Conservation (phyloP, 2,888 invertebrate genomes). For the Drosophila koepferae region DNA sequence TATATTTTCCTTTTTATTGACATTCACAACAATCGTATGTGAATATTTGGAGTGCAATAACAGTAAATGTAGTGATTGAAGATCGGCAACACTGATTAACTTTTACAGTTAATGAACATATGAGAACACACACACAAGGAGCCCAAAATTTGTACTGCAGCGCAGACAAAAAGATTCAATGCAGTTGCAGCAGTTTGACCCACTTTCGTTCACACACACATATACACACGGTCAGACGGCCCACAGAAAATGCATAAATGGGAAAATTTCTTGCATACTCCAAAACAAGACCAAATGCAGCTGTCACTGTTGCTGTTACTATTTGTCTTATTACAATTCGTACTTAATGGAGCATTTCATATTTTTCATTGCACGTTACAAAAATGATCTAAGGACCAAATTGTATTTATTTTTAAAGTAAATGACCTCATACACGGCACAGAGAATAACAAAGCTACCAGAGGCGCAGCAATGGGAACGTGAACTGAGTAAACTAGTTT, state of each 20-base stretch:
- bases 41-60: constrained; percentile 1
- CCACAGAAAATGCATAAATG: constrained; percentile 47
- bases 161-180: constrained; percentile 52
- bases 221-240: constrained; percentile 4
- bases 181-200: constrained; percentile 72
- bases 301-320: constrained; percentile 45
- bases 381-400: constrained; percentile 36
- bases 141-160: constrained; percentile 55
- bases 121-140: constrained; percentile 29
- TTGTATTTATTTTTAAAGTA: constrained; percentile 57
- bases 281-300: constrained; percentile 56
- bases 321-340: constrained; percentile 23
- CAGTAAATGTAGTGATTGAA: constrained; percentile 26
- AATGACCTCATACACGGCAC: constrained; percentile 71
- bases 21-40: neutral
- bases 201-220: constrained; percentile 54
- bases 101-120: constrained; percentile 14
- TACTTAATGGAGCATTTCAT: neutral
- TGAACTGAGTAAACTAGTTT: constrained; percentile 49
- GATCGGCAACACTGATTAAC: constrained; percentile 22
- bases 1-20: neutral
- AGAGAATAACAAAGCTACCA: neutral
- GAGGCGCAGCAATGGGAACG: constrained; percentile 20
- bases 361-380: neutral
- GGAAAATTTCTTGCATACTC: constrained; percentile 57